Evolutionary conservation across 1,140 invertebrate genomes (phyloP).

Genomic region (Pissodes strobi): DNA sequence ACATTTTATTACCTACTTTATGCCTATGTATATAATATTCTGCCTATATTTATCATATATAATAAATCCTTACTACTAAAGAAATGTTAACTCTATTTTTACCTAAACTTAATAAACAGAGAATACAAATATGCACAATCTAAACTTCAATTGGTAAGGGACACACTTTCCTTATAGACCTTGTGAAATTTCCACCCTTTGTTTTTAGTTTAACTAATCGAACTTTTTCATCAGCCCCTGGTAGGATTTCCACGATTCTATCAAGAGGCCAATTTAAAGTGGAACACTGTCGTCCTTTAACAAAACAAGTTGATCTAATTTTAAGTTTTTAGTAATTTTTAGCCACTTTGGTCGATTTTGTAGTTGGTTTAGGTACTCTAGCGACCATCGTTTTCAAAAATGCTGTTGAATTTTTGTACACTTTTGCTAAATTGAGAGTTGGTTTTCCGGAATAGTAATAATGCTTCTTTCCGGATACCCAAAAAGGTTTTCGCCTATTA

Average conservation of each 20-base stretch:
- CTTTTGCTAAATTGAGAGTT: no score
- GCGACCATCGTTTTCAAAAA: conserved; percentile 54
- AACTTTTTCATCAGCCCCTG: not conserved
- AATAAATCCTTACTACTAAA: no score
- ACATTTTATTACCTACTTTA: no score
- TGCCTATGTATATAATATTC: no score
- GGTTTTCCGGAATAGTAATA: no score
- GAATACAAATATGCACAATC: no score
- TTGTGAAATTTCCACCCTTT: not conserved
- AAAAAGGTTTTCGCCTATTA: no score
- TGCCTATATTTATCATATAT: no score
- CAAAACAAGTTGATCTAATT: not conserved
- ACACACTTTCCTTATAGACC: not conserved
- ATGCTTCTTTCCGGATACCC: no score
- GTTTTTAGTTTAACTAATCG: not conserved
- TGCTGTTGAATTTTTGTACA: no score
- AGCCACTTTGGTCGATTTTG: not conserved
- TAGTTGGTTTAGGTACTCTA: not conserved
- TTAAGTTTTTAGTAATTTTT: not conserved
- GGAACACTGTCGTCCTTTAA: not conserved
- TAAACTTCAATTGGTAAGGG: not conserved
- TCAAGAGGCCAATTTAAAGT: not conserved
- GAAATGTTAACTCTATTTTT: no score
- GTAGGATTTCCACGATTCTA: not conserved
- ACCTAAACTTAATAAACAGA: no score